phyloP scores from a whole-genome alignment of 2,888 invertebrate genomes.

The Perizoma affinitatum region DNA sequence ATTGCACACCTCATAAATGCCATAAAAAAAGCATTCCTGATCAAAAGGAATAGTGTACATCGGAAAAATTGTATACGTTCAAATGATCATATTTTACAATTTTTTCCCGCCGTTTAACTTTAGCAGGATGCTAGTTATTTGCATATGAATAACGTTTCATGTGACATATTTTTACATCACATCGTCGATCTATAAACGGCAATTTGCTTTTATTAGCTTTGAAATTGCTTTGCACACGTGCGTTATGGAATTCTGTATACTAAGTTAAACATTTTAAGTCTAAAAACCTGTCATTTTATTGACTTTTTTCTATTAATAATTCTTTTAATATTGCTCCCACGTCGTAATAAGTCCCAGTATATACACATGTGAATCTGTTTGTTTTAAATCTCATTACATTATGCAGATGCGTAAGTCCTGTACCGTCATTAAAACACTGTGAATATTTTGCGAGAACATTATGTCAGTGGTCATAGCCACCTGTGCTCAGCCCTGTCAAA shows the following conservation, averaged over 20 bases:
- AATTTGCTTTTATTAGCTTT: slow-evolving; percentile 42
- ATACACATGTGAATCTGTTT: slow-evolving; percentile 26
- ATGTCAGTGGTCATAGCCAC: slow-evolving; percentile 40
- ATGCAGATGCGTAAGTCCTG: slow-evolving; percentile 37
- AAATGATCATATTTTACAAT: slow-evolving; percentile 71
- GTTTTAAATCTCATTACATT: slow-evolving; percentile 37
- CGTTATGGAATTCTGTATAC: background rate
- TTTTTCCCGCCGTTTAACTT: slow-evolving; percentile 69
- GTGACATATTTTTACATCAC: slow-evolving; percentile 62
- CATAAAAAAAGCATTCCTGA: slow-evolving; percentile 21
- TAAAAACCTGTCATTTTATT: too few relatives aligned
- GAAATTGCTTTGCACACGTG: slow-evolving; percentile 23
- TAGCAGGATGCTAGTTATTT: slow-evolving; percentile 65
- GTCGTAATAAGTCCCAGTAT: slow-evolving; percentile 20
- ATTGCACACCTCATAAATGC: too few relatives aligned
- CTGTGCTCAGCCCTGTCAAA: slow-evolving; percentile 39
- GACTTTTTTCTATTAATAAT: background rate
- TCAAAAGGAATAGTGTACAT: slow-evolving; percentile 37
- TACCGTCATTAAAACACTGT: slow-evolving; percentile 41
- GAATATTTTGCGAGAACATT: slow-evolving; percentile 42
- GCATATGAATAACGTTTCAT: slow-evolving; percentile 71
- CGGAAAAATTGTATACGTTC: slow-evolving; percentile 60
- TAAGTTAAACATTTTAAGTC: too few relatives aligned
- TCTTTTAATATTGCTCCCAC: slow-evolving; percentile 1
- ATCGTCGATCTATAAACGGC: slow-evolving; percentile 47